phyloP scores from a whole-genome alignment of 92 coral and sea anemone species.

The Pocillopora grandis region DNA sequence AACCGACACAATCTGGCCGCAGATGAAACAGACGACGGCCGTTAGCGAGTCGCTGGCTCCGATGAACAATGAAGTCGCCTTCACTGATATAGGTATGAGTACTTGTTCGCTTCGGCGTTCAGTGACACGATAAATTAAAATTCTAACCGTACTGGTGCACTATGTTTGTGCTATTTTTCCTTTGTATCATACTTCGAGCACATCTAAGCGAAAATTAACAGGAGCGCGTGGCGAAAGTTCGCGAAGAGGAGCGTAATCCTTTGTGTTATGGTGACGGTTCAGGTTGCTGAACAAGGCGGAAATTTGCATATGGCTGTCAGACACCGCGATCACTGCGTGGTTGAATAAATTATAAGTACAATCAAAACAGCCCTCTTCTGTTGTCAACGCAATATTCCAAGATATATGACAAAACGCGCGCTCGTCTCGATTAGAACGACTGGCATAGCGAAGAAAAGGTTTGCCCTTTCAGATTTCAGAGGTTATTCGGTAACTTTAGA shows the following conservation, averaged over 20 bases:
- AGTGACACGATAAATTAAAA: neutral
- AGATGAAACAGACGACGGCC: constrained; percentile 7
- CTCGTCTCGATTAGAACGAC: neutral
- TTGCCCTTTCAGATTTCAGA: neutral
- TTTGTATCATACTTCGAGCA: neutral
- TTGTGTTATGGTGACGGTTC: constrained; percentile 3
- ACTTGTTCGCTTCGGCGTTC: constrained; percentile 11
- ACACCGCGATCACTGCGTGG: neutral
- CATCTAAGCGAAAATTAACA: neutral
- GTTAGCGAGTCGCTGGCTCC: constrained; percentile 13
- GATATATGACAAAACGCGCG: neutral
- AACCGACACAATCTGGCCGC: constrained; percentile 24
- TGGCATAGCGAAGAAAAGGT: neutral
- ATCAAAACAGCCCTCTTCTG: constrained; percentile 7
- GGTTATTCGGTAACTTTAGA: constrained; percentile 10
- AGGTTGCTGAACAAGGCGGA: neutral
- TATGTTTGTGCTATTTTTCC: neutral
- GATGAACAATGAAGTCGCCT: constrained; percentile 9
- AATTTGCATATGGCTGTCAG: constrained; percentile 52
- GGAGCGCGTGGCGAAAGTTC: neutral
- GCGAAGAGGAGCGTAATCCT: neutral
- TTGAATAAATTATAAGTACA: constrained; percentile 29
- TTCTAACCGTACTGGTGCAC: neutral
- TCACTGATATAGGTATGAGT: constrained; percentile 27
- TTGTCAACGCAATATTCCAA: neutral